Base-by-base conservation (phyloP, 1,140 invertebrate genomes). In the Aleiodes sp. region DNA sequence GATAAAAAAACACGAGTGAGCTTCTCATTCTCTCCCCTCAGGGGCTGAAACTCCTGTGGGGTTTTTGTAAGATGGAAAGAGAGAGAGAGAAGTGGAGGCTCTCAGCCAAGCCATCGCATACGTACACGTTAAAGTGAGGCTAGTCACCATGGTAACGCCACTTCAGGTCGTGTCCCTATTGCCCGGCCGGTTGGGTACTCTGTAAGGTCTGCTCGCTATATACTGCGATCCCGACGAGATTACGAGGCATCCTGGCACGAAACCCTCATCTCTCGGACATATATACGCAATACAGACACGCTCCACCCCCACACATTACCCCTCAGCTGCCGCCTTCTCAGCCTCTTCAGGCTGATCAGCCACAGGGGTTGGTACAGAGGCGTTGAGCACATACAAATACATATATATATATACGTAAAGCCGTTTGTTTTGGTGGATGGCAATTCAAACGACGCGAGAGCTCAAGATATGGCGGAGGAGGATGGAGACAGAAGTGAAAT, bases 211-310 rank as follows among this genome's bases (percentile, higher is more conserved):
- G 62, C n/a, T 8, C 59, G 62, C 66, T 69, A 64, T 68, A 69
- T 68, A n/a, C n/a, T n/a, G 66, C 65, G 70, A 72, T 72, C 68
- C n/a, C 65, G 39, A 65, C 66, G 66, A 72, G 70, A 72, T 72
- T 72, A 72, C 70, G 70, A 72, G 46, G 66, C 67, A 68, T 69
- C 70, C 66, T 59, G 43, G 39, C 66, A 68, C 52, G 56, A 35
- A 19, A 61, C 62, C 66, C 63, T 68, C 66, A 68, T 68, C 66
- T 62, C 39, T 61, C 39, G 56, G 62, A 46, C 70, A 31, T 21
- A 12, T 46, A 9, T 21, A 41, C 8, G 28, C 9, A 41, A 60
- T 52, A 35, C 19, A 26, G 8, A n/a, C 31, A 10, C 19, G 4
- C 21, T 28, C 43, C 4, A 39, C 28, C 33, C 62, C 64, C n/a